Conservation (phyloP, 2,888 invertebrate genomes). For the Dicycla oo region DNA sequence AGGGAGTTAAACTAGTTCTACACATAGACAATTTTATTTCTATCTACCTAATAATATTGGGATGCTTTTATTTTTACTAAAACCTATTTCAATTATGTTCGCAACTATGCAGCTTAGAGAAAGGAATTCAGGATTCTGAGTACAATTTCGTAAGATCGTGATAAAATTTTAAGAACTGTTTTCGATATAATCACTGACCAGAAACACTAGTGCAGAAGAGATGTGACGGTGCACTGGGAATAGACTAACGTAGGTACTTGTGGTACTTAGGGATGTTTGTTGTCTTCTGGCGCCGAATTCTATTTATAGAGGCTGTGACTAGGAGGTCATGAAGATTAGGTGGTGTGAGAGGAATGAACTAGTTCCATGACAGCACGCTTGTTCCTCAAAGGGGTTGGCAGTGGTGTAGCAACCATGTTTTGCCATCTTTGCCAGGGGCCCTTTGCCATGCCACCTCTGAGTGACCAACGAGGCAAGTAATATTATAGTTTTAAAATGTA, state of each 20-base stretch:
- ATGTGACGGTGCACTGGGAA: neutral
- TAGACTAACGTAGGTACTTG: neutral
- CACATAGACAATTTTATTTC: no score
- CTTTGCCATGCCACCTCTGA: neutral
- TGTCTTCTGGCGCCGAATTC: neutral
- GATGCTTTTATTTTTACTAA: neutral
- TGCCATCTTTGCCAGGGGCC: neutral
- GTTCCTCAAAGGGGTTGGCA: neutral
- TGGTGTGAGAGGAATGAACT: neutral
- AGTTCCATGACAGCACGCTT: neutral
- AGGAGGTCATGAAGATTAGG: neutral
- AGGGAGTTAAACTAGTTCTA: no score
- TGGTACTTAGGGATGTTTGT: neutral
- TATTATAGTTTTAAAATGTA: neutral
- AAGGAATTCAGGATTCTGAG: no score
- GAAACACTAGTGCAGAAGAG: neutral
- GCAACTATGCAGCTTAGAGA: no score
- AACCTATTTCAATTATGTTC: neutral
- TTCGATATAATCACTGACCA: neutral
- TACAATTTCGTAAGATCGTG: neutral
- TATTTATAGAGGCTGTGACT: slow-evolving; percentile 4
- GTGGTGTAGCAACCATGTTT: neutral
- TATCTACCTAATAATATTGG: no score
- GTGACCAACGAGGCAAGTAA: neutral
- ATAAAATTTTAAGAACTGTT: neutral